Conservation (phyloP, 37 sponge, comb jelly and placozoan species). For the Axinella damicornis region DNA sequence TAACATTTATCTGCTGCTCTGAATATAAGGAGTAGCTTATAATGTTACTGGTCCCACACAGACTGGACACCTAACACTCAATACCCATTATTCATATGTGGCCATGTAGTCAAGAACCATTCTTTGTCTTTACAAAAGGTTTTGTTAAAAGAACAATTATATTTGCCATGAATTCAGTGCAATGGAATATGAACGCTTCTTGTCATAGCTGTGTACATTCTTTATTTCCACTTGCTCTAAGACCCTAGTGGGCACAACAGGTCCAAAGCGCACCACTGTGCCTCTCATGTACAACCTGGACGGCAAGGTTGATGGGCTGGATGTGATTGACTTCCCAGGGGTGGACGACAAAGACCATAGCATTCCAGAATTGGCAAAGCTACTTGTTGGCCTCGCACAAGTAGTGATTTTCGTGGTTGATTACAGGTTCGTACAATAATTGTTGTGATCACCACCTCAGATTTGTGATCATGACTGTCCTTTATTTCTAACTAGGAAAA, state of each 20-base stretch:
- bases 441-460: background rate
- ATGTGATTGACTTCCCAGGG: constrained; percentile 84
- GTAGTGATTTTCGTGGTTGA: constrained; percentile 73
- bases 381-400: constrained; percentile 58
- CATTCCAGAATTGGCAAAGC: constrained; percentile 57
- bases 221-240: background rate
- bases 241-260: constrained; percentile 53
- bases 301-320: constrained; percentile 49
- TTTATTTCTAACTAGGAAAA: constrained; percentile 27
- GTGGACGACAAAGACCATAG: constrained; percentile 71
- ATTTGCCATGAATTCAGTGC: no score
- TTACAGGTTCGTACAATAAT: constrained; percentile 45
- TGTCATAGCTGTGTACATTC: background rate
- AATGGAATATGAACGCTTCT: no score
- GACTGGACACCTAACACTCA: no score
- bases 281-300: constrained; percentile 78
- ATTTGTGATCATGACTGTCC: background rate
- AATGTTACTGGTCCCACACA: no score
- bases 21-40: no score
- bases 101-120: no score
- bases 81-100: no score
- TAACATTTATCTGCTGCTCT: no score
- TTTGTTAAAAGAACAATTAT: no score
- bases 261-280: constrained; percentile 67
- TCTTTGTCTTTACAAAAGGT: no score